phyloP scores from a whole-genome alignment of 2,797 vertebrate genomes.

The Halcyon smyrnensis region DNA sequence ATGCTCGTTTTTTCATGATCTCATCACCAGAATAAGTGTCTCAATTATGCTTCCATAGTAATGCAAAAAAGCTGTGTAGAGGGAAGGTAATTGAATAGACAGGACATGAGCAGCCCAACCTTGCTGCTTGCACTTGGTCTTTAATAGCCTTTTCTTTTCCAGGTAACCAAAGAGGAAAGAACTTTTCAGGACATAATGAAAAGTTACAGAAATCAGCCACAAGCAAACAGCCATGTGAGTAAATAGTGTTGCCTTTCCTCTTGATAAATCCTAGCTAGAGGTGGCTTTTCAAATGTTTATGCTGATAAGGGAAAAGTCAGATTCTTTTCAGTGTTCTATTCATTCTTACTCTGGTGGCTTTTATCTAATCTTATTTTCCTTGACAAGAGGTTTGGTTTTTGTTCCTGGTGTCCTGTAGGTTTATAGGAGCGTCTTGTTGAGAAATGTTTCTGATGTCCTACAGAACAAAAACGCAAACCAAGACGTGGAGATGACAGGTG shows the following conservation, averaged over 20 bases:
- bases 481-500: conserved; percentile 75
- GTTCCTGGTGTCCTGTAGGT: conserved; percentile 79
- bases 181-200: conserved; percentile 99
- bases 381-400: background rate
- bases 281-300: background rate
- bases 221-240: conserved; percentile 95
- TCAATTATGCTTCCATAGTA: background rate
- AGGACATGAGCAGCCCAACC: background rate
- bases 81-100: background rate
- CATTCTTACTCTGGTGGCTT: background rate
- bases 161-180: conserved; percentile 95
- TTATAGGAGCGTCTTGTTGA: conserved; percentile 93
- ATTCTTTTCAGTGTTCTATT: background rate
- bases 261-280: background rate
- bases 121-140: background rate
- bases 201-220: conserved; percentile 96
- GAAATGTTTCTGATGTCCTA: conserved; percentile 51
- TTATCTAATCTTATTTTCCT: background rate
- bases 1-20: background rate
- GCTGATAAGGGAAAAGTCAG: background rate
- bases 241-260: background rate
- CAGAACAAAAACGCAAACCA: conserved; percentile 70
- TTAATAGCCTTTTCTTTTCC: conserved; percentile 44
- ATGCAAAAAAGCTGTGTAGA: background rate
- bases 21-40: background rate